Base-by-base conservation (phyloP, 2,113 vertebrate species). In the Cacatua alba region DNA sequence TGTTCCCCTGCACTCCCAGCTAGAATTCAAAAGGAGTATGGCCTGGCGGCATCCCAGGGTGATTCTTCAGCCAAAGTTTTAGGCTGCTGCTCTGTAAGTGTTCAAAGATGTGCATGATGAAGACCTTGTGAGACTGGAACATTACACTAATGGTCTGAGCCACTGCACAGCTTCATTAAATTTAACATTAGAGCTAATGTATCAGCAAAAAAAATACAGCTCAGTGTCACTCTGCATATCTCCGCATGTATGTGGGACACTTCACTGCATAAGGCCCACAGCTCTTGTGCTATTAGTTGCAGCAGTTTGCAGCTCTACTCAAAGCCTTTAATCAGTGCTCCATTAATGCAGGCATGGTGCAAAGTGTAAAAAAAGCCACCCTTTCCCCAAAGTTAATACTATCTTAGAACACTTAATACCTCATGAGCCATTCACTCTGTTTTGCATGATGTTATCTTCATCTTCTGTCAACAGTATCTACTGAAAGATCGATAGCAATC, bases 401-500 rank as follows among this genome's bases (percentile, higher is more conserved):
- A 48, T 48, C 87, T 84, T 39, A 65, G 51, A 82, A 64, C 62
- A 31, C 49, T 86, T 79, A 68, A 85, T 28, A 20, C 37, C 82
- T 83, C 83, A 51, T 12, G 69, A 84, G 67, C 69, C 77, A 57
- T 44, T 81, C 51, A 5, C 48, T 82, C 70, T 35, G 10, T 78
- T 90, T 64, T 63, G 59, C 53, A 78, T 43, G 75, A 89, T 95
- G 74, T 88, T 95, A 96, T 94, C 94, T 89, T 57, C 93, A 75
- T 77, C 87, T 76, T 95, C 81, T 80, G 94, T 79, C 91, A 52
- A 41, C 90, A 82, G 86, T 86, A 97, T 95, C 86, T 91, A 91
- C 92, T 67, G 91, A 96, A 97, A 74, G 82, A 92, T 95, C 83
- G 94, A 97, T 93, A 94, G 83, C 84, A 70, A 62, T 81, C 71